Percentiles rank a stretch among this genome's conserved stretches.
These are phyloP conservation scores for Watsonalla cultraria DNA, from an alignment of 2,888 invertebrate species.

Conservation along the genomic window DNA sequence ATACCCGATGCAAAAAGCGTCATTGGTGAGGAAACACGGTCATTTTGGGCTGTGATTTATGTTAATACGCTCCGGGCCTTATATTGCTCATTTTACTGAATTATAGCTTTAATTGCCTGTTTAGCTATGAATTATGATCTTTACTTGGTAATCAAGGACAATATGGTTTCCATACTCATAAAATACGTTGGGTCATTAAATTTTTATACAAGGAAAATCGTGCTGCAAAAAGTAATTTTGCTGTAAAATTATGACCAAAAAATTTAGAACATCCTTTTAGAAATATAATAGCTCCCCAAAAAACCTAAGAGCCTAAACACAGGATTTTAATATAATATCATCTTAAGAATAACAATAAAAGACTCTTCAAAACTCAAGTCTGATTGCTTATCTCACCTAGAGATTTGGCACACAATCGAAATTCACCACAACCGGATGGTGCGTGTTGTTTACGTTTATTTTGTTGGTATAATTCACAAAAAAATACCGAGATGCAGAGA, in stretches of 20 bases:
- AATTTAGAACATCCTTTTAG: too few relatives aligned
- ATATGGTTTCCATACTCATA: background rate
- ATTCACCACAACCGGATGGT: slow-evolving; percentile 59
- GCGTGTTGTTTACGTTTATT: slow-evolving; percentile 61
- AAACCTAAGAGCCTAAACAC: background rate
- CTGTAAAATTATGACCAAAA: too few relatives aligned
- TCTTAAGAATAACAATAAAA: background rate
- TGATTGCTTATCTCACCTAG: slow-evolving; percentile 11
- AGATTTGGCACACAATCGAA: slow-evolving; percentile 23
- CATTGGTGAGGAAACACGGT: slow-evolving; percentile 25
- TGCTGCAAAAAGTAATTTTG: too few relatives aligned
- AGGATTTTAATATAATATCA: background rate
- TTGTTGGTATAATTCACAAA: slow-evolving; percentile 51
- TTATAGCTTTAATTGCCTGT: slow-evolving; percentile 33
- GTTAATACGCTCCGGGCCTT: slow-evolving; percentile 13
- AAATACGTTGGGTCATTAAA: background rate
- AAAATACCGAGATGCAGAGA: slow-evolving; percentile 41
- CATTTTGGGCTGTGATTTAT: slow-evolving; percentile 28
- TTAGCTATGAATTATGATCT: slow-evolving; percentile 11
- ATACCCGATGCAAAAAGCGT: slow-evolving; percentile 19
- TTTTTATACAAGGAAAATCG: too few relatives aligned
- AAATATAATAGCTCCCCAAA: background rate
- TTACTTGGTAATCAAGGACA: background rate
- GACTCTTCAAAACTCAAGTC: background rate
- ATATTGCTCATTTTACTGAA: slow-evolving; percentile 25